phyloP scores from a whole-genome alignment of 2,888 invertebrate species.

The Stenchaetothrips biformis region DNA sequence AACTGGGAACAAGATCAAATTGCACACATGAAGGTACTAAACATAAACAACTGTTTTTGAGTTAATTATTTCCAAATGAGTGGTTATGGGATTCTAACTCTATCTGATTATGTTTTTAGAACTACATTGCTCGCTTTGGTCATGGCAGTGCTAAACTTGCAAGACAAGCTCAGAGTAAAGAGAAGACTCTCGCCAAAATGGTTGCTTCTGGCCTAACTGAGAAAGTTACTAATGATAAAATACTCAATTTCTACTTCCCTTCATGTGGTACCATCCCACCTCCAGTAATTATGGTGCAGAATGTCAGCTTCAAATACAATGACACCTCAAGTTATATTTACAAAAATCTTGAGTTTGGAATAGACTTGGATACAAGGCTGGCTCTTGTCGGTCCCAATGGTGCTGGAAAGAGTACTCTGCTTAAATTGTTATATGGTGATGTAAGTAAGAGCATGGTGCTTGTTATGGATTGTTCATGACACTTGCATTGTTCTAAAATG shows the following conservation, averaged over 20 bases:
- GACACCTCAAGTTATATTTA: slow-evolving; percentile 88
- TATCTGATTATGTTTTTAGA: slow-evolving; percentile 51
- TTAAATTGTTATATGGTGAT: slow-evolving; percentile 93
- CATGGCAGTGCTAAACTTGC: slow-evolving; percentile 98
- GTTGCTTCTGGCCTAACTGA: slow-evolving; percentile 96
- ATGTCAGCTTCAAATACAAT: slow-evolving; percentile 91
- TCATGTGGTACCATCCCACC: slow-evolving; percentile 94
- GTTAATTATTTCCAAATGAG: neutral
- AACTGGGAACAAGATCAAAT: slow-evolving; percentile 99
- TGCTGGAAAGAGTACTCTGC: slow-evolving; percentile 95
- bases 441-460: slow-evolving; percentile 53
- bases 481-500: slow-evolving; percentile 17
- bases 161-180: slow-evolving; percentile 98
- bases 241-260: slow-evolving; percentile 92
- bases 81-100: slow-evolving; percentile 31
- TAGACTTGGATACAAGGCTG: slow-evolving; percentile 91
- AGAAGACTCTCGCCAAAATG: slow-evolving; percentile 99
- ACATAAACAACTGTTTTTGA: neutral
- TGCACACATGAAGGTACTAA: slow-evolving; percentile 87
- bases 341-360: slow-evolving; percentile 96
- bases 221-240: slow-evolving; percentile 86
- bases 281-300: slow-evolving; percentile 98
- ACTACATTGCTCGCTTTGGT: slow-evolving; percentile 98
- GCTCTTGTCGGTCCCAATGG: slow-evolving; percentile 98
- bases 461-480: slow-evolving; percentile 23